Percentiles rank a stretch among this genome's conserved stretches.
Evolutionary conservation across 2,797 vertebrate species (phyloP).

Genomic region (Clarias pachynema): DNA sequence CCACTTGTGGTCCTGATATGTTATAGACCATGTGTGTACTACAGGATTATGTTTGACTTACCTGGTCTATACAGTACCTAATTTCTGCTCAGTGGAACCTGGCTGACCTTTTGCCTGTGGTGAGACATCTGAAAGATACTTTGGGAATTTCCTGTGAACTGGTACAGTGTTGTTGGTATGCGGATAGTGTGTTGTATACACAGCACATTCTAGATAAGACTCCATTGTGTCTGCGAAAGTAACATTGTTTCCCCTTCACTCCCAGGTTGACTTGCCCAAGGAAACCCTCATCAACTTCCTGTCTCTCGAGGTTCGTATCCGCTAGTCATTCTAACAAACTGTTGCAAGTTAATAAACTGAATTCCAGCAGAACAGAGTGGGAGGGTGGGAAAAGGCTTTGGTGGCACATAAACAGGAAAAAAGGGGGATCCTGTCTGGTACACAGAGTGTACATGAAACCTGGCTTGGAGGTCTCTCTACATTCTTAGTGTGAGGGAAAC

Average conservation of each 20-base stretch:
- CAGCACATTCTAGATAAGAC: conserved; percentile 49
- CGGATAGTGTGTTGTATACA: conserved; percentile 10
- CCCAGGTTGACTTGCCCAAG: conserved; percentile 93
- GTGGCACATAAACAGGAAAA: conserved; percentile 39
- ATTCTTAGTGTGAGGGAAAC: conserved; percentile 46
- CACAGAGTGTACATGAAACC: conserved; percentile 43
- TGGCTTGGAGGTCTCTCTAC: conserved; percentile 65
- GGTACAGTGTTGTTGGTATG: conserved; percentile 24
- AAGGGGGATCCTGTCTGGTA: conserved; percentile 69
- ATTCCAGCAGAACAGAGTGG: conserved; percentile 40
- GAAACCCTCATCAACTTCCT: conserved; percentile 93
- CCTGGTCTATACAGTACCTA: background rate
- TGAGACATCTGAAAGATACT: background rate
- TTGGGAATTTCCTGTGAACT: conserved; percentile 36
- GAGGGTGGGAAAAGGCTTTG: conserved; percentile 36
- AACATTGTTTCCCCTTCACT: conserved; percentile 42
- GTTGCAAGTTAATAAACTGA: conserved; percentile 67
- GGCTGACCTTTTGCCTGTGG: background rate
- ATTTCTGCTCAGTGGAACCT: background rate
- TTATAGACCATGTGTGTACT: too few species aligned
- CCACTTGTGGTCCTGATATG: too few species aligned
- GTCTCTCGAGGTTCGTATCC: conserved; percentile 86
- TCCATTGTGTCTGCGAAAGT: conserved; percentile 59
- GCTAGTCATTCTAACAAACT: conserved; percentile 56
- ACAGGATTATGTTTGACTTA: background rate